Evolutionary conservation across 2,113 vertebrate genomes (phyloP), one percentile per base, ranked within the genome.

Genomic region (Cnemophilus loriae): DNA sequence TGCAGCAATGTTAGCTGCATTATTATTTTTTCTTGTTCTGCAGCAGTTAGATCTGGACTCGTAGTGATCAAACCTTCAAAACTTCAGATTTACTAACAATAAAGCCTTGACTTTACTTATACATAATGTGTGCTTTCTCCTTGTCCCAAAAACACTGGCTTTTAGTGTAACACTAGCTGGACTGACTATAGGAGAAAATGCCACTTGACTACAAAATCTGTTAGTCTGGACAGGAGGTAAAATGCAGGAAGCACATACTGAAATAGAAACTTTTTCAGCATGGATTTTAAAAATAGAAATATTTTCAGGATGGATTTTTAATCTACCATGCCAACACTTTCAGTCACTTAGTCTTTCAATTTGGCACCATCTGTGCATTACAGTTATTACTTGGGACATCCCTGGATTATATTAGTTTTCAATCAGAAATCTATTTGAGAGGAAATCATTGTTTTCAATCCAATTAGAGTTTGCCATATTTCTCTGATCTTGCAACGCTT

Each of bases 331-430:
- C 79, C 91, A 90, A 86, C 61, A 68, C 47, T 74, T 96, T 74
- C 42, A 64, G 67, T 65, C 67, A 77, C 80, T 92, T 92, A 95
- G 84, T 90, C 80, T 96, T 96, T 88, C 71, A 96, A 50, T 97
- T 96, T 93, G 79, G 86, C 85, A 92, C 65, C 86, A 96, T 91
- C 57, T 95, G 77, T 89, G 70, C 67, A 65, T 83, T 93, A 64
- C 69, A 89, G 83, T 84, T 94, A 84, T 69, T 94, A 71, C 55
- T 67, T 68, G 65, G 92, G 86, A 96, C 50, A 87, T 84, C 63
- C 32, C 47, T 70, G 39, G 44, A 93, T 96, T 88, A 33, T 35
- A 94, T 82, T 95, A 95, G 70, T 94, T 91, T 87, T 69, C 71
- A 88, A 90, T 90, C 76, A 94, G 76, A 77, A 82, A 90, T 75